Evolutionary conservation across 1,140 invertebrate species (phyloP).

Genomic region (Tribolium castaneum): DNA sequence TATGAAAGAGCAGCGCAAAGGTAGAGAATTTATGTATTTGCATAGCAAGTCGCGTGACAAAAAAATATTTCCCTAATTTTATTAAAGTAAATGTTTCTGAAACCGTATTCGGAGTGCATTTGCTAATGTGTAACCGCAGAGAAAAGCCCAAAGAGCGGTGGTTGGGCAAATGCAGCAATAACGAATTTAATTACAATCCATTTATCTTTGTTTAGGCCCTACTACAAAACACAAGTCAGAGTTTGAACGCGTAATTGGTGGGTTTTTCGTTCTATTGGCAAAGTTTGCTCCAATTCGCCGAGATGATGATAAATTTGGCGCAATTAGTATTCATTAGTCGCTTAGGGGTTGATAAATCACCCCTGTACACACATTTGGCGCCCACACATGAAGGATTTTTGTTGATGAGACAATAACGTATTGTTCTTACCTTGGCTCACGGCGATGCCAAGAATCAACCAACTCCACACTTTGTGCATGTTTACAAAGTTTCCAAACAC

Average conservation of each 20-base stretch:
- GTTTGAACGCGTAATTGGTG: slow-evolving; percentile 9
- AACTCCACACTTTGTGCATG: slow-evolving; percentile 20
- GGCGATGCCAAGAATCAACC: slow-evolving; percentile 17
- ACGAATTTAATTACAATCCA: slow-evolving; percentile 25
- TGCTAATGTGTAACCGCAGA: too few species aligned
- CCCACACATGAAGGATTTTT: neutral
- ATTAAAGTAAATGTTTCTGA: neutral
- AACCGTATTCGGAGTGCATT: too few species aligned
- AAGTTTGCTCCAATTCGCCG: neutral
- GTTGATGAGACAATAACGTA: neutral
- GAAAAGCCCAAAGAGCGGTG: too few species aligned
- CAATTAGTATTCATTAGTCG: slow-evolving; percentile 19
- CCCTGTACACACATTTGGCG: neutral
- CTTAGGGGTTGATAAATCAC: slow-evolving; percentile 8
- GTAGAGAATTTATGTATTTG: neutral
- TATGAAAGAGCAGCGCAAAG: neutral
- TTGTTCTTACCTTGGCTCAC: slow-evolving; percentile 11
- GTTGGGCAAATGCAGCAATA: neutral
- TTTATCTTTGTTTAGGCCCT: slow-evolving; percentile 19
- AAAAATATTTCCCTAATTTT: too few species aligned
- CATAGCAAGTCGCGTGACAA: neutral
- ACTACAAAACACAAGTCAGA: slow-evolving; percentile 26
- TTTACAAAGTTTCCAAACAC: neutral
- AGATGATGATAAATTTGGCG: neutral
- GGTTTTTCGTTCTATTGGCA: slow-evolving; percentile 14